phyloP scores from a whole-genome alignment of 2,113 vertebrate genomes.

The Dicaeum eximium region DNA sequence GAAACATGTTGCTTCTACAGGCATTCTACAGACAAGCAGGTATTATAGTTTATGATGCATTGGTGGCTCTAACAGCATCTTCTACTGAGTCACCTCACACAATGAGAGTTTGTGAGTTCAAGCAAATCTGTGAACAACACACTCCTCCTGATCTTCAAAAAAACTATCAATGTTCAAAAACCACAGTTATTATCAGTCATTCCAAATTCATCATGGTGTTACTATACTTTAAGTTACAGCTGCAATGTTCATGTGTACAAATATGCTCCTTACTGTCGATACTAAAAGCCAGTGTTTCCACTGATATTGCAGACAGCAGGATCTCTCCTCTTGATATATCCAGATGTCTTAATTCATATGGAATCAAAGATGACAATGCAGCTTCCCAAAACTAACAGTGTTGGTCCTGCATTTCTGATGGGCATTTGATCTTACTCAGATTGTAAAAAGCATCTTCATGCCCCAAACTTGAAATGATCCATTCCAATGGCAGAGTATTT shows the following conservation, averaged over 20 bases:
- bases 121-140: rapidly evolving
- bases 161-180: not conserved
- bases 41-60: not conserved
- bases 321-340: not conserved
- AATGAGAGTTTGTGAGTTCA: not conserved
- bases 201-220: not conserved
- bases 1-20: not conserved
- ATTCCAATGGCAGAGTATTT: not conserved
- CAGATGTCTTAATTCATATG: not conserved
- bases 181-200: not conserved
- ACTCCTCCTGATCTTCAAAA: not conserved
- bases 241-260: not conserved
- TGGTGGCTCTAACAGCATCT: not conserved
- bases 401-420: not conserved
- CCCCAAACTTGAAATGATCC: not conserved
- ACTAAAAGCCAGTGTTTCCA: not conserved
- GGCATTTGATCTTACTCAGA: not conserved
- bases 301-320: not conserved
- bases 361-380: not conserved
- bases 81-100: not conserved
- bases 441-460: not conserved
- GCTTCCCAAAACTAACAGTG: not conserved
- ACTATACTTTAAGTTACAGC: not conserved
- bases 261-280: not conserved
- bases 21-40: not conserved